A percentile compares a stretch with the other conserved stretches of the same genome.
Evolutionary conservation across 1,140 invertebrate genomes (phyloP).

Genomic region (Propsilocerus akamusi): DNA sequence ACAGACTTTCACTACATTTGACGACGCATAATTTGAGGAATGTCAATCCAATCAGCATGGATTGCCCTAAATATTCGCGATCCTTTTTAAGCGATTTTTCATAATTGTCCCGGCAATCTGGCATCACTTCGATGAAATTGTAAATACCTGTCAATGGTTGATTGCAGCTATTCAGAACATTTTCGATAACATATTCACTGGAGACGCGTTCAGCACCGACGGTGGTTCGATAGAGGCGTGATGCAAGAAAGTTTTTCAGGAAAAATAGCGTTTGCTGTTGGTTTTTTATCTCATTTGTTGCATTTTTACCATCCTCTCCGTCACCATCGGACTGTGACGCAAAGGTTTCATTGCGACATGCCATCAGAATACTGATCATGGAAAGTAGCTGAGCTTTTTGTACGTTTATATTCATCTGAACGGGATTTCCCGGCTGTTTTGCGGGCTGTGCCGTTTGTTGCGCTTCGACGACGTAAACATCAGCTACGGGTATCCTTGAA

Average conservation of each 20-base stretch:
- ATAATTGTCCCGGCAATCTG: not conserved
- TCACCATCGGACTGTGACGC: not conserved
- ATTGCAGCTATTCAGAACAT: too few relatives aligned
- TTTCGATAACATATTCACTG: not conserved
- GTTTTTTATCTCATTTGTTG: not conserved
- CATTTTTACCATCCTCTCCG: not conserved
- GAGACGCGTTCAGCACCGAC: not conserved
- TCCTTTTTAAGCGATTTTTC: not conserved
- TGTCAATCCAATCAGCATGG: not conserved
- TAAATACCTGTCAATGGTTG: not conserved
- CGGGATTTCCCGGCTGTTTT: slow-evolving; percentile 16
- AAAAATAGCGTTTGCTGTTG: not conserved
- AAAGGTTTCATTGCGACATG: not conserved
- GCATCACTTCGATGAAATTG: not conserved
- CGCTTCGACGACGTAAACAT: slow-evolving; percentile 19
- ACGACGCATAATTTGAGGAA: too few relatives aligned
- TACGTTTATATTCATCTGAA: slow-evolving; percentile 21
- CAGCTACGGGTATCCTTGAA: slow-evolving; percentile 16
- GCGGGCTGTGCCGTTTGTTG: slow-evolving; percentile 18
- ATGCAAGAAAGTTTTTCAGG: not conserved
- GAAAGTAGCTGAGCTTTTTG: slow-evolving; percentile 18
- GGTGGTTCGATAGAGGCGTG: not conserved
- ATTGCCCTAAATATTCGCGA: not conserved
- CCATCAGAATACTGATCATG: slow-evolving; percentile 10
- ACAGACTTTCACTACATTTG: too few relatives aligned